These are phyloP conservation scores for Chaetodon trifascialis DNA, from an alignment of 2,113 vertebrate genomes.

Conservation along the genomic window DNA sequence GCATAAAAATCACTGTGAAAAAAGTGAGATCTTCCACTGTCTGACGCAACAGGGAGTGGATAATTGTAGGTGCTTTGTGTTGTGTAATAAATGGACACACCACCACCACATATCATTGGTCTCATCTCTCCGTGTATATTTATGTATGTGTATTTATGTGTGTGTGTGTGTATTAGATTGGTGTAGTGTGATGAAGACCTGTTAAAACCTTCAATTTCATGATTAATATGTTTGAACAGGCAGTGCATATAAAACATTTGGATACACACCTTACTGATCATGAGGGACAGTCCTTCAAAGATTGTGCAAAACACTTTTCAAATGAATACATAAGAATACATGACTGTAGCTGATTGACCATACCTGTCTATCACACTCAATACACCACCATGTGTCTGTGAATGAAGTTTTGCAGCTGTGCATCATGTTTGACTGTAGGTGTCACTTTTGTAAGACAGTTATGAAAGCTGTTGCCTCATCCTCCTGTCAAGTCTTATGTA, in stretches of 20 bases:
- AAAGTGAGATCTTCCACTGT: constrained; percentile 80
- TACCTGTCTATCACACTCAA: not conserved
- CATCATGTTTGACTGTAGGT: not conserved
- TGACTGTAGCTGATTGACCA: not conserved
- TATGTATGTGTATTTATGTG: constrained; percentile 23
- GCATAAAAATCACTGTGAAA: constrained; percentile 86
- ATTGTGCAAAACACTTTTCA: not conserved
- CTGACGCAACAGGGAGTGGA: constrained; percentile 77
- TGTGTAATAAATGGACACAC: constrained; percentile 87
- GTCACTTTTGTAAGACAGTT: not conserved
- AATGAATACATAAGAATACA: not conserved
- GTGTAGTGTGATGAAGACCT: not conserved
- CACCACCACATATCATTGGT: constrained; percentile 75
- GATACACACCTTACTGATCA: not conserved
- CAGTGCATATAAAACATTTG: not conserved
- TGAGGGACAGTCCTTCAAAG: not conserved
- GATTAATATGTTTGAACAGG: not conserved
- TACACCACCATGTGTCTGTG: not conserved
- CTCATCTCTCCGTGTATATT: constrained; percentile 73
- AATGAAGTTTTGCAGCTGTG: not conserved
- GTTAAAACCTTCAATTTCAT: constrained; percentile 11
- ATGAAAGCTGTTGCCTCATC: not conserved
- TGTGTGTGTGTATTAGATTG: constrained; percentile 15
- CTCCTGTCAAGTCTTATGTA: not conserved
- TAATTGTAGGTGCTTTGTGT: constrained; percentile 87